Base-by-base conservation (phyloP, 2,888 invertebrate species). In the Xanthorhoe spadicearia region DNA sequence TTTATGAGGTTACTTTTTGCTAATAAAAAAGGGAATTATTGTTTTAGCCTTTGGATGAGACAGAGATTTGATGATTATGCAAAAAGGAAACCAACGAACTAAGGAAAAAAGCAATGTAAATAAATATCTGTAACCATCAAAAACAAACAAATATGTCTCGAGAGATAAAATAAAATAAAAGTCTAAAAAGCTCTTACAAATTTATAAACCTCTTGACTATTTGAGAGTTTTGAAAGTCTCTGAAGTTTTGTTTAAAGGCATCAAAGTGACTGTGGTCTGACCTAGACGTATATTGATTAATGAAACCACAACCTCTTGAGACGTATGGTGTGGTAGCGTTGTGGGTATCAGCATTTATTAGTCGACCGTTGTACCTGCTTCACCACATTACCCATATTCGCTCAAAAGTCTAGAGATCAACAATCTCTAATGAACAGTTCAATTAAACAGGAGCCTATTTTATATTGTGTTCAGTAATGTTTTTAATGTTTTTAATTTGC, bases 1-100 rank as follows among this genome's bases (percentile, higher is more conserved):
- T 71, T 58, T 61, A 64, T 46, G 57, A 61, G 53, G 55, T 66
- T 61, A 28, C 57, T 58, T 58, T 60, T 57, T 50, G 38, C 28
- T 43, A 57, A 17, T 52, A 63, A 66, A 69, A 64, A 53, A 38
- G 52, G 35, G 58, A 61, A 64, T 62, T 69, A 53, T 54, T 61
- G 64, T 53, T 58, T 18, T n/a, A 38, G 51, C 57, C 19, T 50
- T 59, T 51, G 35, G n/a, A 54, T 60, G 59, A 38, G 5, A 35
- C 28, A 46, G 10, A 46, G 7, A 56, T 43, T 52, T 53, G 38
- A 32, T 32, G 32, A 32, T 32, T 32, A 28, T 17, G 43, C n/a
- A 46, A 52, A 28, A 59, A 43, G 19, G 0, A 38, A 10, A 38
- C 13, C 38, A 9, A 38, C 38, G 1, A n/a, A n/a, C n/a, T n/a